These are phyloP conservation scores for Nymphicus hollandicus DNA, from an alignment of 2,113 vertebrate genomes.

Conservation along the genomic window DNA sequence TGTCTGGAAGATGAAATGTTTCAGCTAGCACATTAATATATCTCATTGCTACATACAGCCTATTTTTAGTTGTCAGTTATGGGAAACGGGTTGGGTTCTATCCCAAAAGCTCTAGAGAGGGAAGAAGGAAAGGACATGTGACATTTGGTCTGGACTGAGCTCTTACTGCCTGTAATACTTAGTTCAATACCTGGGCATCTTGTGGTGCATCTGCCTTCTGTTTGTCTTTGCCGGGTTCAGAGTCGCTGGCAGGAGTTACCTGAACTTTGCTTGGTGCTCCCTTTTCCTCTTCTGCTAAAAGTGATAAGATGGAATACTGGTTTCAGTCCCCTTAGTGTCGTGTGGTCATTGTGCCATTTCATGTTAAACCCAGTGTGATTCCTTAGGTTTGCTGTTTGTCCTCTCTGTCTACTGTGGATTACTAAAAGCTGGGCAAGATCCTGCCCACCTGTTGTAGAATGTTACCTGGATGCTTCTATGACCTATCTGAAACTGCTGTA, in stretches of 20 bases:
- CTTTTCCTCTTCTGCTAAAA: constrained; percentile 33
- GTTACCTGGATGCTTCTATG: not conserved
- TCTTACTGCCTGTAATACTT: not conserved
- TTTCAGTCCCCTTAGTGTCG: not conserved
- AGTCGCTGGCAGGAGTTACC: constrained; percentile 47
- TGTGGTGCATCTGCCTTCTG: constrained; percentile 18
- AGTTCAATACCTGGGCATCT: constrained; percentile 58
- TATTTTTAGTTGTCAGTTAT: not conserved
- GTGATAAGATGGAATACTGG: not conserved
- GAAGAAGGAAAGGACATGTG: accelerated
- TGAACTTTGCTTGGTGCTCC: constrained; percentile 32
- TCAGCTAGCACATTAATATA: not conserved
- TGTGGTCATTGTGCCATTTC: not conserved
- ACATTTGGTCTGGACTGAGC: not conserved
- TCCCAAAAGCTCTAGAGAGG: not conserved
- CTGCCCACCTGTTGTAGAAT: not conserved
- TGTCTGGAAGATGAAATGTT: not conserved
- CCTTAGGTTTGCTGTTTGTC: not conserved
- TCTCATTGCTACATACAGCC: not conserved
- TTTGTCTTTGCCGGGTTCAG: constrained; percentile 41
- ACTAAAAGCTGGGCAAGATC: not conserved
- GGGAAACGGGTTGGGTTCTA: not conserved
- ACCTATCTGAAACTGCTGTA: not conserved
- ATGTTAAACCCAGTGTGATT: not conserved
- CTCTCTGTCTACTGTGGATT: not conserved